These are phyloP conservation scores for Tachyglossus aculeatus DNA, from an alignment of 2,797 vertebrate genomes.

Conservation along the genomic window DNA sequence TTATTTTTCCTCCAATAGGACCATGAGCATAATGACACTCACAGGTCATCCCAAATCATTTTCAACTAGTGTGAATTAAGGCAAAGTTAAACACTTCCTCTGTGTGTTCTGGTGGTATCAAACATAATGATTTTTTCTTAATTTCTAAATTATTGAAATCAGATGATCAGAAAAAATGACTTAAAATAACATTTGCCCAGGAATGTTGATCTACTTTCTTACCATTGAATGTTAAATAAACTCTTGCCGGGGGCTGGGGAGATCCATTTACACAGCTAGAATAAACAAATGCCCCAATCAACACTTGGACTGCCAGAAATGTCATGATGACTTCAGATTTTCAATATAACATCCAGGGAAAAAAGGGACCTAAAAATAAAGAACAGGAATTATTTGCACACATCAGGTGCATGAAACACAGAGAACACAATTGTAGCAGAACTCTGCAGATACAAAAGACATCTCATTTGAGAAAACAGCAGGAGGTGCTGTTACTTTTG, in stretches of 20 bases:
- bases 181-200: constrained; percentile 54
- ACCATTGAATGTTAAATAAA: constrained; percentile 80
- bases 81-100: background rate
- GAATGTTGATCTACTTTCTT: constrained; percentile 69
- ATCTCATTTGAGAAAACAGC: constrained; percentile 6
- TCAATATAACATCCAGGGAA: constrained; percentile 64
- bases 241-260: constrained; percentile 77
- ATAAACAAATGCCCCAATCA: constrained; percentile 74
- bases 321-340: constrained; percentile 75
- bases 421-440: background rate
- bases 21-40: too few species aligned
- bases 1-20: too few species aligned
- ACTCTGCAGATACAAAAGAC: background rate
- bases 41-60: too few species aligned
- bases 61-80: background rate
- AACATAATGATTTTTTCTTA: constrained; percentile 1
- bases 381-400: too few species aligned
- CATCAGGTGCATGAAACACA: too few species aligned
- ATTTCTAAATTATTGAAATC: constrained; percentile 12
- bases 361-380: constrained; percentile 65
- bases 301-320: constrained; percentile 54
- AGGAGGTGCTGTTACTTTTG: constrained; percentile 41
- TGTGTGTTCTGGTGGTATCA: too few species aligned
- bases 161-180: constrained; percentile 18
- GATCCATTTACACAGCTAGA: constrained; percentile 71